A percentile compares a stretch with the other conserved stretches of the same genome.
phyloP scores from a whole-genome alignment of 2,113 vertebrate species.

The Phaethornis superciliosus region DNA sequence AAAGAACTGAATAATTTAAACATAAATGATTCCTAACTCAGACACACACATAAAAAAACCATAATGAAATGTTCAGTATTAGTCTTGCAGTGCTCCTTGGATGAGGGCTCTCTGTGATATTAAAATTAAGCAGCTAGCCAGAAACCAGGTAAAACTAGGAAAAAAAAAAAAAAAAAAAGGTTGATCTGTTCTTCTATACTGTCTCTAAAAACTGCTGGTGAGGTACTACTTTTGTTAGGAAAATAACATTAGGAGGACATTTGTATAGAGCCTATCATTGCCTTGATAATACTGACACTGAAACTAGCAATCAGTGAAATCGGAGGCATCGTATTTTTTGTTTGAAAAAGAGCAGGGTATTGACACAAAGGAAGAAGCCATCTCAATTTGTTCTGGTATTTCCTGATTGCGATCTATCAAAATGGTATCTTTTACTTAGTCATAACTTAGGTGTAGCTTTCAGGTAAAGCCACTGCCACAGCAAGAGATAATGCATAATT shows the following conservation, averaged over 20 bases:
- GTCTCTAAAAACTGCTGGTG: slow-evolving; percentile 56
- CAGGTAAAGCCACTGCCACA: slow-evolving; percentile 41
- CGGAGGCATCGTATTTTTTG: slow-evolving; percentile 65
- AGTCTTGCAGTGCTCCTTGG: slow-evolving; percentile 29
- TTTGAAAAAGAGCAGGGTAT: slow-evolving; percentile 64
- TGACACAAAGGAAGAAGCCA: slow-evolving; percentile 59
- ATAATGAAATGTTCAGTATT: slow-evolving; percentile 14
- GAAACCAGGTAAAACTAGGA: slow-evolving; percentile 47
- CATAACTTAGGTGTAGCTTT: slow-evolving; percentile 58
- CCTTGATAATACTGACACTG: slow-evolving; percentile 72
- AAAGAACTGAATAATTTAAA: slow-evolving; percentile 13
- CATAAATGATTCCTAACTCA: slow-evolving; percentile 51
- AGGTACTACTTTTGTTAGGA: slow-evolving; percentile 68
- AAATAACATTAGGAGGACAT: slow-evolving; percentile 73
- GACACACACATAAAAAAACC: neutral
- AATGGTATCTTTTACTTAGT: slow-evolving; percentile 65
- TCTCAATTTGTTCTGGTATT: slow-evolving; percentile 70
- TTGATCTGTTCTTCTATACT: slow-evolving; percentile 35
- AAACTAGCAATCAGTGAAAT: slow-evolving; percentile 77
- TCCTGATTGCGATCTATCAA: slow-evolving; percentile 62
- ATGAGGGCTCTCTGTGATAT: slow-evolving; percentile 59
- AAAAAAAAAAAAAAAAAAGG: neutral
- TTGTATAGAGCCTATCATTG: slow-evolving; percentile 71
- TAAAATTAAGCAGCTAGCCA: slow-evolving; percentile 63
- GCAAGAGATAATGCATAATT: slow-evolving; percentile 49